Conservation (phyloP, 2,113 vertebrate species). For the Heterochromis multidens region DNA sequence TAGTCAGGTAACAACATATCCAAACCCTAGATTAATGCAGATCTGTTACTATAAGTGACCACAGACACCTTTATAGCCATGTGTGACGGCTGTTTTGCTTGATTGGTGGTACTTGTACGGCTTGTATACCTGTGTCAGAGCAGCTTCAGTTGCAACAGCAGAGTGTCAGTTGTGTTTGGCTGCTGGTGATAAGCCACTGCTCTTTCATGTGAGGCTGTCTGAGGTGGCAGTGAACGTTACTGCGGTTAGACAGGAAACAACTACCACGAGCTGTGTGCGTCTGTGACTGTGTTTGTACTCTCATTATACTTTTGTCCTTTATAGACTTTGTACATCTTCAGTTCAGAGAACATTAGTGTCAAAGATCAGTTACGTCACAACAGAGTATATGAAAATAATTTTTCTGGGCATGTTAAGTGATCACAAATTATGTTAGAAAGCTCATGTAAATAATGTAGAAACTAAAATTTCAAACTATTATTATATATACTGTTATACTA, state of each 20-base stretch:
- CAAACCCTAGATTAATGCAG: neutral
- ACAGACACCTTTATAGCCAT: neutral
- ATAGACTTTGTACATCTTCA: neutral
- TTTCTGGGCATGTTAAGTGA: neutral
- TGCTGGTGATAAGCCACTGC: constrained; percentile 39
- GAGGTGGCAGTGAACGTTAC: constrained; percentile 31
- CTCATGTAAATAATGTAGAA: no score
- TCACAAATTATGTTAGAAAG: neutral
- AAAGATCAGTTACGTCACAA: neutral
- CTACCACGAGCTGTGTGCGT: constrained; percentile 3
- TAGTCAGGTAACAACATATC: neutral
- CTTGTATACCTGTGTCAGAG: neutral
- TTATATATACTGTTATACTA: no score
- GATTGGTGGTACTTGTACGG: neutral
- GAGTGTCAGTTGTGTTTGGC: constrained; percentile 41
- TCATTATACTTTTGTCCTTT: neutral
- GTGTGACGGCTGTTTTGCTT: neutral
- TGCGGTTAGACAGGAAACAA: constrained; percentile 47
- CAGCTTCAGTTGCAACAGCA: neutral
- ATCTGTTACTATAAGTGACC: neutral
- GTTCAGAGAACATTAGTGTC: neutral
- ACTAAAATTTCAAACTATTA: no score
- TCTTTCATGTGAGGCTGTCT: constrained; percentile 11
- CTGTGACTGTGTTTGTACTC: neutral
- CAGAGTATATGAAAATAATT: neutral